Base-by-base conservation (phyloP, 2,888 invertebrate species). In the Archips xylosteana region DNA sequence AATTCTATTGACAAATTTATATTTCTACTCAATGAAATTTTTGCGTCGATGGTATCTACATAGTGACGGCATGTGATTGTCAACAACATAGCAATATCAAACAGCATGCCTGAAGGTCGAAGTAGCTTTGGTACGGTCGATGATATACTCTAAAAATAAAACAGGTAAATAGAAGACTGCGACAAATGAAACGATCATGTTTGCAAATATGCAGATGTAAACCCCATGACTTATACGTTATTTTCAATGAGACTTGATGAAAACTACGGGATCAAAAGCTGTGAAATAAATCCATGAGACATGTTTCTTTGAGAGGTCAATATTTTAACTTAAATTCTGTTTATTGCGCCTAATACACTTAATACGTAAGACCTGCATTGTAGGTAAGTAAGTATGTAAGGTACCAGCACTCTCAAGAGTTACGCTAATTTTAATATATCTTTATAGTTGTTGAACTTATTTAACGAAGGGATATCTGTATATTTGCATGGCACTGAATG, bases 1-100 rank as follows among this genome's bases (percentile, higher is more conserved):
- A 82, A 86, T 86, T 88, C 87, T 87, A 86, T 88, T 87, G 87
- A 89, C 86, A 87, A 89, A 87, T 87, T 83, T 85, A 81, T 77
- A 71, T 76, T 73, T 77, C 80, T 78, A 82, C 72, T 63, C n/a
- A 69, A 70, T 78, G 74, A 78, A 75, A 59, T 74, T 63, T 76
- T 79, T 74, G 76, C 73, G 75, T 76, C 13, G 72, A 77, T 76
- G 78, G 76, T 71, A 64, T 61, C 69, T 67, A 62, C 54, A 6
- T 72, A 42, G 79, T 79, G 78, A 77, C 67, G 63, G 76, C 77
- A 77, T 74, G 74, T 75, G 77, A 71, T 74, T 73, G 68, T 74
- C 67, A 76, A 72, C 70, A 70, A 78, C 69, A 68, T 51, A 69
- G 74, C 60, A 60, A 71, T 34, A 59, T 72, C 78, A 79, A 79